A percentile compares a stretch with the other conserved stretches of the same genome.
Conservation (phyloP, 2,888 invertebrate species). For the Serripes groenlandicus region DNA sequence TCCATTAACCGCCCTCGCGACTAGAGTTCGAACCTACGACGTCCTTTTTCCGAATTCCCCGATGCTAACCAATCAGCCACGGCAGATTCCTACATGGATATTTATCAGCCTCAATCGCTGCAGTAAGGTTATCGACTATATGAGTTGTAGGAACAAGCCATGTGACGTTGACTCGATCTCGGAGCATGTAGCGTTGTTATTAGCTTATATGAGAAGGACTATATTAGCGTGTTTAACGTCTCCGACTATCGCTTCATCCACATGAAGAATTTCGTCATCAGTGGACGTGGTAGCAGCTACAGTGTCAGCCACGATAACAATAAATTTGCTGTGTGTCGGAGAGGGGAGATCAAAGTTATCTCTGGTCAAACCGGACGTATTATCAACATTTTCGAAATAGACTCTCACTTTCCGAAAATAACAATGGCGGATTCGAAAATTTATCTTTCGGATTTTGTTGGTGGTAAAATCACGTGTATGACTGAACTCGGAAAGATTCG, state of each 20-base stretch:
- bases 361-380: conserved; percentile 42
- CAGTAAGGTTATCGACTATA: conserved; percentile 56
- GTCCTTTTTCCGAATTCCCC: too few species aligned
- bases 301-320: conserved; percentile 50
- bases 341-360: conserved; percentile 60
- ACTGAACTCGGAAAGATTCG: conserved; percentile 47
- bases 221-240: conserved; percentile 55
- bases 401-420: conserved; percentile 61
- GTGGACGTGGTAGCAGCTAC: conserved; percentile 63
- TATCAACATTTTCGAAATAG: conserved; percentile 48
- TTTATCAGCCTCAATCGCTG: conserved; percentile 42
- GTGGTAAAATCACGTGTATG: conserved; percentile 56
- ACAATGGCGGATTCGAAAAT: conserved; percentile 59
- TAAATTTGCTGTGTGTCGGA: conserved; percentile 59
- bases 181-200: conserved; percentile 50
- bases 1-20: too few species aligned
- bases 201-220: conserved; percentile 62
- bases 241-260: conserved; percentile 44
- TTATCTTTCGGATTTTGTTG: conserved; percentile 58
- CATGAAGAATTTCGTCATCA: conserved; percentile 41
- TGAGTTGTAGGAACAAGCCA: conserved; percentile 55
- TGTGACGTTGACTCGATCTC: conserved; percentile 53
- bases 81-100: too few species aligned
- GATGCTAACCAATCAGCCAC: too few species aligned
- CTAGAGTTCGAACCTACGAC: too few species aligned